Conservation (phyloP, 2,888 invertebrate species). For the Prenolepis imparis region DNA sequence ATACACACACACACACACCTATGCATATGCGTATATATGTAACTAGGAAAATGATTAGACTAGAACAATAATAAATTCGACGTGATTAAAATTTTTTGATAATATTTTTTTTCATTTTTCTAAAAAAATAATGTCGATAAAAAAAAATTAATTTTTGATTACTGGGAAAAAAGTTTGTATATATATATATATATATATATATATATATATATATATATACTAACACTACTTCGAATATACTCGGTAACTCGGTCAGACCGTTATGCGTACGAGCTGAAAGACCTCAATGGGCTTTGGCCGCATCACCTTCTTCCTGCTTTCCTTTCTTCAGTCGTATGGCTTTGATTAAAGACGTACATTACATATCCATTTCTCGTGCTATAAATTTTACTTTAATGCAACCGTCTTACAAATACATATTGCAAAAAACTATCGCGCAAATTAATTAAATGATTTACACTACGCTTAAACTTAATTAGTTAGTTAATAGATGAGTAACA, state of each 20-base stretch:
- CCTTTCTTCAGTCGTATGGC: constrained; percentile 30
- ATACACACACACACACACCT: too few species aligned
- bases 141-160: background rate
- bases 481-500: background rate
- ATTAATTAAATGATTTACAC: constrained; percentile 28
- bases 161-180: constrained; percentile 12
- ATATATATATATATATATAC: background rate
- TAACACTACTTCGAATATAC: constrained; percentile 60
- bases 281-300: constrained; percentile 82
- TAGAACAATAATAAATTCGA: background rate
- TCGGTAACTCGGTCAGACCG: constrained; percentile 82
- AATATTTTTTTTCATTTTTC: background rate
- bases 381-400: constrained; percentile 2
- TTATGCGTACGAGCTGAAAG: constrained; percentile 80
- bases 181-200: background rate
- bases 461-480: background rate
- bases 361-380: background rate
- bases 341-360: background rate
- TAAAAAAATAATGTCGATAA: background rate
- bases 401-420: constrained; percentile 6
- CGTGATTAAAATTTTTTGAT: background rate
- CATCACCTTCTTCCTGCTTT: constrained; percentile 66
- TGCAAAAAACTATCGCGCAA: background rate
- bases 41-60: background rate
- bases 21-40: too few species aligned